A percentile compares a stretch with the other conserved stretches of the same genome.
Conservation (phyloP, 2,113 vertebrate genomes). For the Isurus oxyrinchus region DNA sequence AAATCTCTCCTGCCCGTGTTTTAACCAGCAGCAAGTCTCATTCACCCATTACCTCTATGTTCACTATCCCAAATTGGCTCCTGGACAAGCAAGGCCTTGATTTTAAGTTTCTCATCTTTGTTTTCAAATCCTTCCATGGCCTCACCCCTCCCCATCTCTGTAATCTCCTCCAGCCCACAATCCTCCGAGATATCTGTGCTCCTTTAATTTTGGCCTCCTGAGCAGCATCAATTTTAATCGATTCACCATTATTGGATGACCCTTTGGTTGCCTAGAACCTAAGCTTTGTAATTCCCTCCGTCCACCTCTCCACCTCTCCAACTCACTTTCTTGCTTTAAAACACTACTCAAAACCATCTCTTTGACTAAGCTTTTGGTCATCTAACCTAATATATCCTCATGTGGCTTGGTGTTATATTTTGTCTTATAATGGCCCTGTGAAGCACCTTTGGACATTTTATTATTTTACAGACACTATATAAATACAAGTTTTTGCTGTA, state of each 20-base stretch:
- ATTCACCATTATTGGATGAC: not conserved
- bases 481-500: not conserved
- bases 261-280: not conserved
- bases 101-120: not conserved
- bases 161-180: not conserved
- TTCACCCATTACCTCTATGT: too few relatives aligned
- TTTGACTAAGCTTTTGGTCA: not conserved
- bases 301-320: not conserved
- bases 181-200: not conserved
- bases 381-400: not conserved
- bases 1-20: too few relatives aligned
- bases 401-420: not conserved
- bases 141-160: not conserved
- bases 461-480: not conserved
- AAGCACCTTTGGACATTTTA: not conserved
- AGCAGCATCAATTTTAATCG: not conserved
- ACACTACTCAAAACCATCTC: not conserved
- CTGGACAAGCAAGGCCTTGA: too few relatives aligned
- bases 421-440: not conserved
- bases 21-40: too few relatives aligned
- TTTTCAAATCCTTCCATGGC: not conserved
- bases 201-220: not conserved
- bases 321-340: not conserved
- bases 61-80: too few relatives aligned
- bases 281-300: not conserved